Base-by-base conservation (phyloP, 2,888 invertebrate genomes). In the Phania funesta region DNA sequence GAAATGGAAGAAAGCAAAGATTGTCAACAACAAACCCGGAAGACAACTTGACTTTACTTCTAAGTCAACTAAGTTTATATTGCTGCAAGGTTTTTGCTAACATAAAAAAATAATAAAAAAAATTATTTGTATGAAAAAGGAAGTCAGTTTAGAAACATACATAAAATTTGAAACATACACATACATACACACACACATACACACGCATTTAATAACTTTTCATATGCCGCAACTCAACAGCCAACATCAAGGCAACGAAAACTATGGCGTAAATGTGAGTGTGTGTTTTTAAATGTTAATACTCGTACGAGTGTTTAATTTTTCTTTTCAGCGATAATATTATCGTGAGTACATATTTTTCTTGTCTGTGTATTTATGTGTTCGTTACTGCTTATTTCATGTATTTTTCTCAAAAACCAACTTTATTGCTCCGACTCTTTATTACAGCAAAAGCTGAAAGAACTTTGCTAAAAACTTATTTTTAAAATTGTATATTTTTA, bases 31-130 rank as follows among this genome's bases (percentile, higher is more conserved):
- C 52, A 70, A 84, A 86, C 85, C 87, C 87, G 89, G 88, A 89
- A 87, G 87, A 86, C 85, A 89, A 87, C 87, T 89, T 89, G 89
- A 89, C 89, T 88, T 85, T 84, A 83, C 82, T 85, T 84, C 71
- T 52, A 77, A 80, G 76, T 76, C 71, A 75, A 68, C 50, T 68
- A 11, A 50, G 67, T 76, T 68, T 76, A 58, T 48, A 38, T 48
- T 58, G 24, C 26, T n/a, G 20, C 8, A 16, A 1, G n/a, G n/a
- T n/a, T 62, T 46, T 8, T n/a, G 16, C 8, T 24, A 22, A 1
- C 13, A 32, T 24, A 16, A 44, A 26, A 44, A 13, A 6, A 29
- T 26, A 11, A 26, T 38, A 44, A 26, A 56, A 65, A 35, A 44
- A 54, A 24, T n/a, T 44, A 44, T 58, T 76, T 76, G 22, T 68